Evolutionary conservation across 1,140 invertebrate species (phyloP).

Genomic region (Daktulosphaira vitifoliae): DNA sequence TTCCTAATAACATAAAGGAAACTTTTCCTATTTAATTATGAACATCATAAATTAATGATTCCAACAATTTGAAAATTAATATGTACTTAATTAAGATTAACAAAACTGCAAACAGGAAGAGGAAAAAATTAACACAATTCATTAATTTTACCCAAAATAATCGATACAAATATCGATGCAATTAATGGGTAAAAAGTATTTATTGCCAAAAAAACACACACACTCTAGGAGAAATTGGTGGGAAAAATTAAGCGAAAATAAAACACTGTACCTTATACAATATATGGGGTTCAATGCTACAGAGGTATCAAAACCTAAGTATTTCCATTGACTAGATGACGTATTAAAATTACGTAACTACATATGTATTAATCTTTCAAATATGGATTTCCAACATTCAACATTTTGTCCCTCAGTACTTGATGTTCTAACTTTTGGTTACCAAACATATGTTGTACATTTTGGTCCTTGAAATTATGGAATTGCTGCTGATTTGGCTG

Average conservation of each 20-base stretch:
- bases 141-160: constrained; percentile 21
- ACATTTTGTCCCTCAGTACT: constrained; percentile 28
- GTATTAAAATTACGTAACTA: constrained; percentile 30
- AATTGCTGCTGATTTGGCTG: constrained; percentile 30
- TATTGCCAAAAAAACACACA: constrained; percentile 30
- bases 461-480: constrained; percentile 29
- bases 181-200: constrained; percentile 25
- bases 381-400: constrained; percentile 30
- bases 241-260: constrained; percentile 24
- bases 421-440: constrained; percentile 27
- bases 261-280: constrained; percentile 32
- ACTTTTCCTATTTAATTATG: too few relatives aligned
- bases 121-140: constrained; percentile 16
- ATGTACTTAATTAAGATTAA: too few relatives aligned
- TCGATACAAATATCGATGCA: constrained; percentile 24
- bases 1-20: too few relatives aligned
- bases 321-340: constrained; percentile 33
- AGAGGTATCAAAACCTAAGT: constrained; percentile 33
- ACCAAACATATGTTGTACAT: constrained; percentile 23
- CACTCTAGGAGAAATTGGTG: constrained; percentile 31
- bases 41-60: too few relatives aligned
- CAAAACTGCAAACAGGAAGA: too few relatives aligned
- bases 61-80: too few relatives aligned
- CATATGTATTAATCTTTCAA: constrained; percentile 30
- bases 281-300: constrained; percentile 32